These are phyloP conservation scores for Ctenopoma kingsleyae DNA, from an alignment of 2,797 vertebrate species.

Conservation along the genomic window DNA sequence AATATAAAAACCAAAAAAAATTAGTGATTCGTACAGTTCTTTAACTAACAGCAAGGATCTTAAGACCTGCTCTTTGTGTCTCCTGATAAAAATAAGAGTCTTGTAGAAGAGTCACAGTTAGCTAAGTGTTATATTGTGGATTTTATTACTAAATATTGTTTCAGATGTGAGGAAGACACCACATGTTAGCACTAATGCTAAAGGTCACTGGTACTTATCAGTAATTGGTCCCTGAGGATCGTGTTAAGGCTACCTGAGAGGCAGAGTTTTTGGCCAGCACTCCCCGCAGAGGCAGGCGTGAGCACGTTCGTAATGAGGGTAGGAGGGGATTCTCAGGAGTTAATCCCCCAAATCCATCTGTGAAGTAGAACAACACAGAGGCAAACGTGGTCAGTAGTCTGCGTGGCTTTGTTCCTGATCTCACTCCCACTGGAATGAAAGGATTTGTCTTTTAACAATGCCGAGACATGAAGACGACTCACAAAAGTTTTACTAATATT, in stretches of 20 bases:
- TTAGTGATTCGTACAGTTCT: too few species aligned
- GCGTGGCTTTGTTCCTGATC: slow-evolving; percentile 58
- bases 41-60: too few species aligned
- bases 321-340: slow-evolving; percentile 79
- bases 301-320: slow-evolving; percentile 70
- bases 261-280: slow-evolving; percentile 17
- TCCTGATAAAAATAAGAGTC: too few species aligned
- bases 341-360: slow-evolving; percentile 83
- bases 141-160: not conserved
- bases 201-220: slow-evolving; percentile 23
- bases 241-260: slow-evolving; percentile 41
- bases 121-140: not conserved
- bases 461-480: slow-evolving; percentile 1
- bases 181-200: slow-evolving; percentile 16
- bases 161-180: not conserved
- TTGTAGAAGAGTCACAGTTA: not conserved
- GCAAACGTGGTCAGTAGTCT: slow-evolving; percentile 48
- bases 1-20: too few species aligned
- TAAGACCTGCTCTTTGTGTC: too few species aligned
- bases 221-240: slow-evolving; percentile 41
- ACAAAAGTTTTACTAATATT: slow-evolving; percentile 5
- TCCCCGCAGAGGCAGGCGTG: slow-evolving; percentile 38
- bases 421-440: slow-evolving; percentile 29
- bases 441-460: slow-evolving; percentile 18
- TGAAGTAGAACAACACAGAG: slow-evolving; percentile 69